Evolutionary conservation across 2,113 vertebrate genomes (phyloP), one percentile per base, ranked within the genome.

Genomic region (Hippoglossus stenolepis): DNA sequence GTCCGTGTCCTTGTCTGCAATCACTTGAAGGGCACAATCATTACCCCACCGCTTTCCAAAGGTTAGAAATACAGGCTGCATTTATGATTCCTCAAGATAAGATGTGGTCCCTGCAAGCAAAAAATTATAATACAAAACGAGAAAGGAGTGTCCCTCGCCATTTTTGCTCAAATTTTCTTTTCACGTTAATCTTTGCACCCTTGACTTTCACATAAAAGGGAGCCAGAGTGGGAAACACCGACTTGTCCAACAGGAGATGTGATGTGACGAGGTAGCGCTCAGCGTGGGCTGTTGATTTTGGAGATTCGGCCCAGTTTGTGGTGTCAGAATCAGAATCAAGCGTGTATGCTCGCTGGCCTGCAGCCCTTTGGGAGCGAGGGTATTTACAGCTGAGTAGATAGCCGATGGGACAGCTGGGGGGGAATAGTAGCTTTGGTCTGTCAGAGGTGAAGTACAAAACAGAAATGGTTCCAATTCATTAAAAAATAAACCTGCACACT

Each of bases 31-130:
- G 31, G 24, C 70, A 71, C 72, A 68, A 56, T 82, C 78, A 74
- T 76, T 54, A 73, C 28, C 31, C 38, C 62, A 1, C 12, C 14
- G n/a, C 74, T 83, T 82, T 88, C 89, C 89, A 90, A 87, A 92
- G 91, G 91, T 93, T 85, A 72, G 43, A 31, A 31, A 31, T 31
- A 31, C 31, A 31, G 21, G 17, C 58, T 9, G 20, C 67, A 31
- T 87, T 91, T 82, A 87, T 65, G 75, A 81, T 83, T 57, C 9
- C 51, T 62, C 6, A 0, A 74, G 90, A 92, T 91, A 89, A 90
- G 82, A 86, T 85, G 43, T 78, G 73, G 73, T 57, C 75, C 54
- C 67, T 70, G 49, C 3, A 54, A 43, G 17, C 63, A 2, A 26
- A 35, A 77, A 53, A 15, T 31, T 31, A 31, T 31, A 31, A 31